Evolutionary conservation across 2,888 invertebrate genomes (phyloP).

Genomic region (Dasypogon diadema): DNA sequence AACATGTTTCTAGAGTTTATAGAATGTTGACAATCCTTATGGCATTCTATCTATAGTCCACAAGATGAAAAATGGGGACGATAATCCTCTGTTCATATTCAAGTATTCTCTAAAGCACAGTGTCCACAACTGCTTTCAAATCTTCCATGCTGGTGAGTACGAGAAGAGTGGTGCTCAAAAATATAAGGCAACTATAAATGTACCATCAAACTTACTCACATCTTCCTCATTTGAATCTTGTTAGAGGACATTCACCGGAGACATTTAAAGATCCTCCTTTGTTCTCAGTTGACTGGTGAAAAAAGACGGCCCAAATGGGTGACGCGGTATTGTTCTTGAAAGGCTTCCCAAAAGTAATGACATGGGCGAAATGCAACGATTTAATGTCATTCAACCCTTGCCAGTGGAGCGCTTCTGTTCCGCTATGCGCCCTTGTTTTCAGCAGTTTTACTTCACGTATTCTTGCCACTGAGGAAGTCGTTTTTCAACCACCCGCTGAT

Average conservation of each 20-base stretch:
- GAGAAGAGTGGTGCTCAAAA: too few relatives aligned
- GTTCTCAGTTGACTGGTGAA: conserved; percentile 1
- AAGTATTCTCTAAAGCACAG: too few relatives aligned
- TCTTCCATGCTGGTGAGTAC: too few relatives aligned
- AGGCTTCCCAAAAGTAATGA: conserved; percentile 53
- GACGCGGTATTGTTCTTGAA: conserved; percentile 40
- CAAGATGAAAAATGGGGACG: too few relatives aligned
- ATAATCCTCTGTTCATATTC: too few relatives aligned
- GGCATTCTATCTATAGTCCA: too few relatives aligned
- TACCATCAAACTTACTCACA: background rate
- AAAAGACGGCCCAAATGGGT: conserved; percentile 22
- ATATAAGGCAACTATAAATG: too few relatives aligned
- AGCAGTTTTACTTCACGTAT: conserved; percentile 17
- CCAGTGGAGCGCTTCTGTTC: conserved; percentile 4
- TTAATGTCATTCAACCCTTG: conserved; percentile 49
- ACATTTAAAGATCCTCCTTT: conserved; percentile 20
- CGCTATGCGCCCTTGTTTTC: background rate
- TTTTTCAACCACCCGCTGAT: conserved; percentile 23
- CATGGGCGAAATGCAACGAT: conserved; percentile 39
- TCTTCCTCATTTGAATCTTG: conserved; percentile 20
- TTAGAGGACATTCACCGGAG: conserved; percentile 35
- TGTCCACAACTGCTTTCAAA: too few relatives aligned
- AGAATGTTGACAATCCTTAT: too few relatives aligned
- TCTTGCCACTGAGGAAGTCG: conserved; percentile 28
- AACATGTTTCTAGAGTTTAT: too few relatives aligned